Conservation (phyloP, 2,113 vertebrate species). For the Oryzias melastigma region DNA sequence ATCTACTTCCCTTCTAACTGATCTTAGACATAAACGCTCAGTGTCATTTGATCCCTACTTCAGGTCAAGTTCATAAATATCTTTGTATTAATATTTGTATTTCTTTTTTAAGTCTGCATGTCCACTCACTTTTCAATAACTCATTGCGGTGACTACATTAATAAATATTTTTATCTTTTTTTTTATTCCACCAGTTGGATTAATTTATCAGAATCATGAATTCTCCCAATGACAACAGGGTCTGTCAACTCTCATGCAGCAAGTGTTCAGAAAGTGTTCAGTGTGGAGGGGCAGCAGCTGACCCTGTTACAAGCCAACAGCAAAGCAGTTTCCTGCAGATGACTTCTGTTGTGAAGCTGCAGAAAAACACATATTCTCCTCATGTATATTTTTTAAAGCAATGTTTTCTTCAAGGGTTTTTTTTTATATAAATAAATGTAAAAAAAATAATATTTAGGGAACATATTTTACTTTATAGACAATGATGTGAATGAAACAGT, state of each 20-base stretch:
- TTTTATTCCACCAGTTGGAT: neutral
- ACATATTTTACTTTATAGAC: too few species aligned
- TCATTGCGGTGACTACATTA: too few species aligned
- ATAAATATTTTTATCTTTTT: neutral
- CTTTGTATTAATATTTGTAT: too few species aligned
- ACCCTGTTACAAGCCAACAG: conserved; percentile 7
- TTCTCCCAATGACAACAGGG: neutral
- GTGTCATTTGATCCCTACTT: neutral
- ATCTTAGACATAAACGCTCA: neutral
- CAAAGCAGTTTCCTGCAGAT: neutral
- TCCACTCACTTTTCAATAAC: too few species aligned
- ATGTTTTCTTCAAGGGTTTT: neutral
- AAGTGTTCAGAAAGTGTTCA: neutral
- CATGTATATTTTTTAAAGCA: conserved; percentile 2
- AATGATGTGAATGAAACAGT: too few species aligned
- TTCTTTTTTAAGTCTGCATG: too few species aligned
- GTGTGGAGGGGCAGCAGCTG: neutral
- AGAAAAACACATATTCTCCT: neutral
- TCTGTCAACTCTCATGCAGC: conserved; percentile 1
- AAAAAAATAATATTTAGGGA: neutral
- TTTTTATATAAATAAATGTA: neutral
- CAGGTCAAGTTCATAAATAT: too few species aligned
- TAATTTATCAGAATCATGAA: neutral
- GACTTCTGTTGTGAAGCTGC: neutral
- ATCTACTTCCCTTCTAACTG: neutral